Evolutionary conservation across 2,888 invertebrate species (phyloP), one percentile per base, ranked within the genome.

Genomic region (Ommatoiulus sabulosus): DNA sequence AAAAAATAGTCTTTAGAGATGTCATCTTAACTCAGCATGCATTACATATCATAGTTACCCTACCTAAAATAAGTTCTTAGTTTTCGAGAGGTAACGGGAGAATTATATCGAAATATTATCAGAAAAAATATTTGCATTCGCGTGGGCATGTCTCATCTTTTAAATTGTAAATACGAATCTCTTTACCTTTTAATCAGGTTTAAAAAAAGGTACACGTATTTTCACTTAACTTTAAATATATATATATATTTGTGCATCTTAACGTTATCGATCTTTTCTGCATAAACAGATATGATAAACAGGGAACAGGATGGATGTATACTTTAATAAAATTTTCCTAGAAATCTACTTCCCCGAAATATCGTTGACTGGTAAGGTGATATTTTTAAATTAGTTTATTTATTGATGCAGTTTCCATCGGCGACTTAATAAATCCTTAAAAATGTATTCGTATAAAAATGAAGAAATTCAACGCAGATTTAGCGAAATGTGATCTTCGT

Each of bases 121-220:
- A n/a, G 0, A 24, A 35, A 24, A 35, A 10, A 80, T 35, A 63
- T 80, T 80, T 12, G 17, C 12, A 52, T 52, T 35, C 24, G 24
- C 35, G 35, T 80, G 20, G 3, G 80, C 24, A 1, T 6, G 12
- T 80, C 24, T 80, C 80, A 80, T 35, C 72, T 24, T 12, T 35
- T 80, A 35, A 35, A 35, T 80, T 80, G 10, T 80, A 35, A 80
- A 35, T 35, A 24, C 80, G 12, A 35, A 12, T 35, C 12, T 35
- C 35, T 80, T 80, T 80, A 80, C 35, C 80, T 10, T 80, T 24
- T 80, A 80, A 35, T 35, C 80, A 80, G 35, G 80, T 80, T 24
- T 35, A 80, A 80, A 80, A 80, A 80, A n/a, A 10, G 35, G 80
- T 12, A 80, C 80, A 80, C 80, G 80, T 35, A 80, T 80, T 80